Percentiles rank a stretch among this genome's conserved stretches.
These are phyloP conservation scores for Idaea straminata DNA, from an alignment of 2,888 invertebrate genomes.

Conservation along the genomic window DNA sequence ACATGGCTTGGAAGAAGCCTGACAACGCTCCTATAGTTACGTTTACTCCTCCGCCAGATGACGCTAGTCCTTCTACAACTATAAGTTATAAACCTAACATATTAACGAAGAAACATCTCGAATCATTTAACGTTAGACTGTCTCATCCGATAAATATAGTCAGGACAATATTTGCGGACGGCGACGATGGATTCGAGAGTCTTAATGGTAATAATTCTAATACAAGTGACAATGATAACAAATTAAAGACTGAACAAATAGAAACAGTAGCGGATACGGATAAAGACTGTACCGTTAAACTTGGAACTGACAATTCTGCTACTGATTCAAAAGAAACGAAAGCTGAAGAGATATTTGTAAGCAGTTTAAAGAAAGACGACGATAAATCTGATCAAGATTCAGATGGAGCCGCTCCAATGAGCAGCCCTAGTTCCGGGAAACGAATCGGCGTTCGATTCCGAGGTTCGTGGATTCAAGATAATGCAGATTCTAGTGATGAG, in stretches of 20 bases:
- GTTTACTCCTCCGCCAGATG: conserved; percentile 68
- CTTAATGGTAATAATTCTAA: conserved; percentile 90
- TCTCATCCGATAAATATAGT: conserved; percentile 46
- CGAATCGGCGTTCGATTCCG: conserved; percentile 65
- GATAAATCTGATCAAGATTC: conserved; percentile 63
- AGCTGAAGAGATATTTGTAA: conserved; percentile 20
- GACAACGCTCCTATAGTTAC: conserved; percentile 68
- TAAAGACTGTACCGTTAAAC: conserved; percentile 33
- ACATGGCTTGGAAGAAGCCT: conserved; percentile 73
- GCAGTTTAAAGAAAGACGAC: conserved; percentile 60
- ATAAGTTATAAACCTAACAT: conserved; percentile 59
- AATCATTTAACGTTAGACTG: conserved; percentile 66
- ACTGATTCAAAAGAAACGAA: conserved; percentile 6
- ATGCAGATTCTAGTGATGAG: conserved; percentile 62
- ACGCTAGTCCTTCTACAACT: conserved; percentile 50
- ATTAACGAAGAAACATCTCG: conserved; percentile 69
- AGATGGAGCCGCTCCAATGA: conserved; percentile 55
- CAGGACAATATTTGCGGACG: conserved; percentile 62
- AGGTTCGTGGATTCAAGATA: conserved; percentile 60
- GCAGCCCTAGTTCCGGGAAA: conserved; percentile 55
- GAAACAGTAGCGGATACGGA: conserved; percentile 28
- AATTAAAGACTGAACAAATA: conserved; percentile 31
- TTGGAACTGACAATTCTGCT: conserved; percentile 6
- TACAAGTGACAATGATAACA: conserved; percentile 76
- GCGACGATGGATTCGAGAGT: conserved; percentile 93